Conservation (phyloP, 2,888 invertebrate genomes). For the Caenorhabditis wallacei region DNA sequence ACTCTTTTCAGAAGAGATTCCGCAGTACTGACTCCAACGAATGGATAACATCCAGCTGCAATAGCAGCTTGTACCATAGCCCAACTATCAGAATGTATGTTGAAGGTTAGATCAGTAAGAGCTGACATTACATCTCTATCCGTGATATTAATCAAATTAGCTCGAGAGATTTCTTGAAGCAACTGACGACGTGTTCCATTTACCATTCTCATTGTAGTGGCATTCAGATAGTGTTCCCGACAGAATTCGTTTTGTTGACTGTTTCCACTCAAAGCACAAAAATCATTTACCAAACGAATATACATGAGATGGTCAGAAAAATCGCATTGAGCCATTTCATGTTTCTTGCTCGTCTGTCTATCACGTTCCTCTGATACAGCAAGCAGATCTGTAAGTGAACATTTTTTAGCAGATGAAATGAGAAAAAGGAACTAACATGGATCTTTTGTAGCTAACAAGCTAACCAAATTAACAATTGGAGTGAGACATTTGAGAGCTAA, state of each 20-base stretch:
- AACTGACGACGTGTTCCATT: conserved; percentile 88
- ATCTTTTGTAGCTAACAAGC: conserved; percentile 90
- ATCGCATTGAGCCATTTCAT: conserved; percentile 89
- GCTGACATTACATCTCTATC: conserved; percentile 7
- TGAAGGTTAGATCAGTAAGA: conserved; percentile 19
- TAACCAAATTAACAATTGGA: conserved; percentile 93
- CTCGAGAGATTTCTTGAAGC: conserved; percentile 77
- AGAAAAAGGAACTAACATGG: conserved; percentile 84
- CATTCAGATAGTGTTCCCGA: conserved; percentile 89
- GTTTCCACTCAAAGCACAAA: neutral
- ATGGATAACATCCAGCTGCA: conserved; percentile 93
- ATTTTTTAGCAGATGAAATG: neutral
- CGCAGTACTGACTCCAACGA: conserved; percentile 88
- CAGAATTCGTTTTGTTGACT: conserved; percentile 84
- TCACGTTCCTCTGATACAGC: conserved; percentile 61
- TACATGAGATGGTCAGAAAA: conserved; percentile 94
- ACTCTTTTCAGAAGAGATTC: conserved; percentile 75
- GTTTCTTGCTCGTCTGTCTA: conserved; percentile 86
- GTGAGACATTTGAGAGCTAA: conserved; percentile 94
- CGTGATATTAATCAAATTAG: conserved; percentile 67
- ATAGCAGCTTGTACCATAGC: conserved; percentile 93
- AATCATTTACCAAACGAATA: conserved; percentile 85
- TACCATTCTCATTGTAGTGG: conserved; percentile 93
- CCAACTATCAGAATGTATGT: conserved; percentile 88
- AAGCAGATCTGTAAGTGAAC: conserved; percentile 84